Conservation (phyloP, 2,888 invertebrate genomes). For the Eupeodes luniger region DNA sequence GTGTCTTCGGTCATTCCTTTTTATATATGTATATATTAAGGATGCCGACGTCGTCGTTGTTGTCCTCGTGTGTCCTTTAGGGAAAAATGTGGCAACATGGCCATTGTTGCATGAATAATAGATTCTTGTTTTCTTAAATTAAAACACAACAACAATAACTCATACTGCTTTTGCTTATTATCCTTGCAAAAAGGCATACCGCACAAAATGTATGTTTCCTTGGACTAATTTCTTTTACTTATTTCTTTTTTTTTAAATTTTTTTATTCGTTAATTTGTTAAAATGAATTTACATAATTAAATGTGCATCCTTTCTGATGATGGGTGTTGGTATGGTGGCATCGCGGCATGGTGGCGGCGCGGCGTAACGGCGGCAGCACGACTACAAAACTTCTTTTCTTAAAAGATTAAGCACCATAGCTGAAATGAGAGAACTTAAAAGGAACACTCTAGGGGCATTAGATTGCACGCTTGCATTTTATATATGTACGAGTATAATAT, state of each 20-base stretch:
- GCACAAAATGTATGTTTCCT: not conserved
- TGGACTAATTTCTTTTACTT: not conserved
- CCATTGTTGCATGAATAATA: slow-evolving; percentile 21
- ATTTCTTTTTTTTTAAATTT: not conserved
- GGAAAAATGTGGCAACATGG: not conserved
- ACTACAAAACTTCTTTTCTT: not conserved
- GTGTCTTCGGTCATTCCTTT: slow-evolving; percentile 4
- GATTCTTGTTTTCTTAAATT: slow-evolving; percentile 6
- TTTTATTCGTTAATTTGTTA: slow-evolving; percentile 15
- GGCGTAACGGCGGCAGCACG: not conserved
- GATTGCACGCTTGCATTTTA: not conserved
- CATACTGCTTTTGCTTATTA: not conserved
- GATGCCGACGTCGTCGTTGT: not conserved
- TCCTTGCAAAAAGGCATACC: not conserved
- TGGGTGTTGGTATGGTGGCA: not conserved
- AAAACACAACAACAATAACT: not conserved
- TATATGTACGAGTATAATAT: not conserved
- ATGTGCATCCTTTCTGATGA: slow-evolving; percentile 5
- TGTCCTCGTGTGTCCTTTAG: not conserved
- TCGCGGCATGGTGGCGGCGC: not conserved
- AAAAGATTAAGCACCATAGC: not conserved
- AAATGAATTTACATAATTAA: slow-evolving; percentile 23
- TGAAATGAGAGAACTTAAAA: not conserved
- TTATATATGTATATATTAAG: not conserved
- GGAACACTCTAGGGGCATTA: not conserved